Percentiles rank a stretch among this genome's conserved stretches.
Evolutionary conservation across 2,888 invertebrate genomes (phyloP).

Genomic region (Imbricaverruca yamaguchii): DNA sequence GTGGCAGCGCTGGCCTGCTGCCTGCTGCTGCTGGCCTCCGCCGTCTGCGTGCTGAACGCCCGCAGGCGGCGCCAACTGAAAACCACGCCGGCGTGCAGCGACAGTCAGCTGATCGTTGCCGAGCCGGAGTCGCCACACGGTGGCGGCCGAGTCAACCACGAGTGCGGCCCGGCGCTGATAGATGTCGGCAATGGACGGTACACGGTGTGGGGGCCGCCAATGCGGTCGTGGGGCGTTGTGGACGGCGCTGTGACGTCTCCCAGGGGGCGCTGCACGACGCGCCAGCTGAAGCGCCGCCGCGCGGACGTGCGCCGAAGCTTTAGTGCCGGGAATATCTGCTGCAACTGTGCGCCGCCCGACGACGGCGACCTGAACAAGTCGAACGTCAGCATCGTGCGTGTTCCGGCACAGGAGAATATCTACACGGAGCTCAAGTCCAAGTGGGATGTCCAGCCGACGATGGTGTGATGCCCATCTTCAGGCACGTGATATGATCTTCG

Average conservation of each 20-base stretch:
- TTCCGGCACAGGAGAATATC: slow-evolving; percentile 1
- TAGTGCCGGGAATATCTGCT: background rate
- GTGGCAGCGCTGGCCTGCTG: slow-evolving; percentile 11
- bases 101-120: background rate
- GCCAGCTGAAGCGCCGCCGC: slow-evolving; percentile 1
- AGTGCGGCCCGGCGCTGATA: background rate
- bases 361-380: background rate
- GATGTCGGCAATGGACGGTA: background rate
- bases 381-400: slow-evolving; percentile 6
- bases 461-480: background rate
- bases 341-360: background rate
- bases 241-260: background rate
- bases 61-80: background rate
- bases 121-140: background rate
- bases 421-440: background rate
- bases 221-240: background rate
- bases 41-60: slow-evolving; percentile 16
- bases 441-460: background rate
- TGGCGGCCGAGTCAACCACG: no score
- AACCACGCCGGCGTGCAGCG: background rate
- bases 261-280: background rate
- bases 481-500: no score
- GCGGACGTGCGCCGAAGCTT: slow-evolving; percentile 18
- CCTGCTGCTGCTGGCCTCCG: background rate
- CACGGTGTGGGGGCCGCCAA: no score